Conservation (phyloP, 2,888 invertebrate species). For the Ochropleura leucogaster region DNA sequence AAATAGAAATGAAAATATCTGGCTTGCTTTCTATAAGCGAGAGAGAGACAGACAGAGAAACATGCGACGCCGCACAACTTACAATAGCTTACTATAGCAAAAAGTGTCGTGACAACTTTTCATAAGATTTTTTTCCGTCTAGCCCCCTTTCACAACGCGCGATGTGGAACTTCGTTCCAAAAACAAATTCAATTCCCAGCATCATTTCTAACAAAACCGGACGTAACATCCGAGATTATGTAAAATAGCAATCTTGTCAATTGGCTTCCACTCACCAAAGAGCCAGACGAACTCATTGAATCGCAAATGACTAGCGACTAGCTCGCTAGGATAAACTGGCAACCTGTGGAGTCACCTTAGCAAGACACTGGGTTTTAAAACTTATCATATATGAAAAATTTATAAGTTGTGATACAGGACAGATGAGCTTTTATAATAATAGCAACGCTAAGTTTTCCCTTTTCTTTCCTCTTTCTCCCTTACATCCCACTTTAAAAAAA, state of each 20-base stretch:
- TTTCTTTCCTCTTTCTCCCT: too few species aligned
- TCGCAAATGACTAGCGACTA: constrained; percentile 72
- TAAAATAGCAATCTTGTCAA: constrained; percentile 70
- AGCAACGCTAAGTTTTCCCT: too few species aligned
- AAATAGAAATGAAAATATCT: too few species aligned
- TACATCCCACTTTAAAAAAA: too few species aligned
- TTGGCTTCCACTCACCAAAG: constrained; percentile 59
- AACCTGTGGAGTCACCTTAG: constrained; percentile 54
- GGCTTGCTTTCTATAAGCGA: too few species aligned
- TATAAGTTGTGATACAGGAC: background rate
- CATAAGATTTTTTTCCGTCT: too few species aligned
- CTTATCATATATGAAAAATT: background rate
- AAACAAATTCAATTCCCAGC: constrained; percentile 9
- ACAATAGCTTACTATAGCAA: too few species aligned
- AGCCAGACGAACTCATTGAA: constrained; percentile 74
- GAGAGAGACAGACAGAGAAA: too few species aligned
- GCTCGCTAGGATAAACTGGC: constrained; percentile 16
- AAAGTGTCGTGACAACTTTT: too few species aligned
- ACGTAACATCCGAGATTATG: constrained; percentile 58
- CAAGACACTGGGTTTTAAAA: constrained; percentile 3
- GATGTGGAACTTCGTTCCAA: too few species aligned
- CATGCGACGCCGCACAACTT: too few species aligned
- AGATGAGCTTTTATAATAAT: background rate
- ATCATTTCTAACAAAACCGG: constrained; percentile 39
- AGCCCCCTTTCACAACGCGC: too few species aligned